Percentiles rank a stretch among this genome's conserved stretches.
phyloP scores from a whole-genome alignment of 2,888 invertebrate species.

The Idaea biselata region DNA sequence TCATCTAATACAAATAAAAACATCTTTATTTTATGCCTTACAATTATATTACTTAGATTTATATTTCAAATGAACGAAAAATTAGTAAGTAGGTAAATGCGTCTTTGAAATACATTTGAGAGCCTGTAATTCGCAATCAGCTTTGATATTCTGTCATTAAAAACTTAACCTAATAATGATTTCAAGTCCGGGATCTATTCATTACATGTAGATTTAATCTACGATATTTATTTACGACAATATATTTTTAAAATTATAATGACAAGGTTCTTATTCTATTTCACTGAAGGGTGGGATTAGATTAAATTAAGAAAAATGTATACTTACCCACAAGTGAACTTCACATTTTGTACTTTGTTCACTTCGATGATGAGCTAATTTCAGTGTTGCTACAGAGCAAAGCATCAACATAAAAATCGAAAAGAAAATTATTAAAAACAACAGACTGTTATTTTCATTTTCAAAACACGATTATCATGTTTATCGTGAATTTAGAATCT shows the following conservation, averaged over 20 bases:
- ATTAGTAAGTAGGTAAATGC: constrained; percentile 38
- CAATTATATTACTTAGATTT: constrained; percentile 23
- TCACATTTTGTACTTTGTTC: constrained; percentile 49
- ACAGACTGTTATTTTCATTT: too few species aligned
- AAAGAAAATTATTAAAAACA: neutral
- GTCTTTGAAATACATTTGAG: constrained; percentile 34
- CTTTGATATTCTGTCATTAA: constrained; percentile 43
- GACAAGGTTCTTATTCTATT: constrained; percentile 54
- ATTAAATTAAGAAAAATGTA: constrained; percentile 43
- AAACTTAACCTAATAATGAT: constrained; percentile 58
- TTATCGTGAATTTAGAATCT: too few species aligned
- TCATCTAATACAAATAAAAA: constrained; percentile 32
- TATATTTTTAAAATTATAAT: constrained; percentile 44
- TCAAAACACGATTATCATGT: too few species aligned
- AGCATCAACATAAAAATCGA: neutral
- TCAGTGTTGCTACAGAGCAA: neutral
- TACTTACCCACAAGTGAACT: constrained; percentile 53
- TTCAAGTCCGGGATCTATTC: constrained; percentile 53
- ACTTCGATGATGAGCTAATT: constrained; percentile 20
- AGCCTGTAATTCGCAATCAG: constrained; percentile 51
- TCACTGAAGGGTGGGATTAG: constrained; percentile 52
- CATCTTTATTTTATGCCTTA: constrained; percentile 34
- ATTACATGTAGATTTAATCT: constrained; percentile 71
- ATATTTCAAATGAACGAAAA: constrained; percentile 16
- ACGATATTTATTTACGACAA: constrained; percentile 44